Conservation (phyloP, 1,140 invertebrate genomes). For the Pantala flavescens region DNA sequence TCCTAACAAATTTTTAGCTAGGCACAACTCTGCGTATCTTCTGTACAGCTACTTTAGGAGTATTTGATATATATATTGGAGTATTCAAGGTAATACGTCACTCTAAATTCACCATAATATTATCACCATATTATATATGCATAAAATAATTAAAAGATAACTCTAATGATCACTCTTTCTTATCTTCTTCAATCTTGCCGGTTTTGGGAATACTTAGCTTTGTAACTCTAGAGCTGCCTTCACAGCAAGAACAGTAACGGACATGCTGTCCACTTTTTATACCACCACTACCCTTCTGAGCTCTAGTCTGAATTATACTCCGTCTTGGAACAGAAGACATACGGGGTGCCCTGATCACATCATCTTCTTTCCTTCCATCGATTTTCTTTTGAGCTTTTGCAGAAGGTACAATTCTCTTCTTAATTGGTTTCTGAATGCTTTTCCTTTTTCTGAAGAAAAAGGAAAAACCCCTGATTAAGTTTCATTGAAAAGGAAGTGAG, state of each 20-base stretch:
- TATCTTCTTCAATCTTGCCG: neutral
- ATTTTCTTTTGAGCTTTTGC: neutral
- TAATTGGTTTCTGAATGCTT: neutral
- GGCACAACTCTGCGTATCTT: too few relatives aligned
- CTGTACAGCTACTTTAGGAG: too few relatives aligned
- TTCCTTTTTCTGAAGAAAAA: neutral
- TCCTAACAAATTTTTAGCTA: too few relatives aligned
- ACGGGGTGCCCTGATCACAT: neutral
- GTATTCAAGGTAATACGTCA: too few relatives aligned
- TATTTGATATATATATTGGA: too few relatives aligned
- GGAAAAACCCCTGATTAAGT: neutral
- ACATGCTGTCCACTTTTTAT: neutral
- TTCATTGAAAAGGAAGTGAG: too few relatives aligned
- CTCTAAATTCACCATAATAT: too few relatives aligned
- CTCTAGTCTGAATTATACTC: neutral
- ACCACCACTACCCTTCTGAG: neutral
- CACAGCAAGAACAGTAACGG: neutral
- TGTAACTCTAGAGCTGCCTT: neutral
- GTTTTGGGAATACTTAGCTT: neutral
- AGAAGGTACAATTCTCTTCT: neutral
- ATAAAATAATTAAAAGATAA: too few relatives aligned
- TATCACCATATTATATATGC: too few relatives aligned
- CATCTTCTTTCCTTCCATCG: neutral
- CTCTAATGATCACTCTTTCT: too few relatives aligned
- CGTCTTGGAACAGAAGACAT: neutral